Evolutionary conservation across 92 coral and sea anemone genomes (phyloP), one percentile per base, ranked within the genome.

Genomic region (Heteractis magnifica): DNA sequence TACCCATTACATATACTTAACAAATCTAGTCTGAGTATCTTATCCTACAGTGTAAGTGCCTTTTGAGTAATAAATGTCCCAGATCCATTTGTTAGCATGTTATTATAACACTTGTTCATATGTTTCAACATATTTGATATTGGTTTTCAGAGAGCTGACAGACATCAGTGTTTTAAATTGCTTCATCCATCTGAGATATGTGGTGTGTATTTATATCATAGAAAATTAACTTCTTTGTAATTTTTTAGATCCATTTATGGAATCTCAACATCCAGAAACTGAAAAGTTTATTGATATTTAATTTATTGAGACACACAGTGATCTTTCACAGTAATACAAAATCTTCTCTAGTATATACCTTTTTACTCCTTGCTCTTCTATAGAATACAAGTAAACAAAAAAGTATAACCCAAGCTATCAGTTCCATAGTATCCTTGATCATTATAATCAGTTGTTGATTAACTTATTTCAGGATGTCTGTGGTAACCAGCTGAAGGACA

Each of bases 141-240:
- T 62, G 5, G 23, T 1, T 75, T 89, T 52, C 87, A 95, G 98
- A 90, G 96, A 95, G 58, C 83, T 95, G 56, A 92, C 98, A 65
- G 98, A 95, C 71, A 90, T 95, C 18, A 92, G 96, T 78, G 89
- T 95, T 74, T 86, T 95, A 77, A 95, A 94, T 84, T 94, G 97
- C 83, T 96, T 96, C 56, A 96, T 96, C 77, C 99, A 96, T 83
- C 82, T 96, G 73, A 89, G 99, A 89, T 96, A 96, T 80, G 94
- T 96, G 94, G 99, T 96, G 68, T 85, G 99, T 86, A 16, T 49
- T 3, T 6, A 21, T 52, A 52, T 10, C 51, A 55, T 78, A 55
- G 59, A 51, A 12, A 58, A 34, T 34, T 34, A 34, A 34, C 44
- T 34, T 34, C 44, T 34, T 34, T 34, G 44, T 34, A 34, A 1